Base-by-base conservation (phyloP, 2,888 invertebrate genomes). In the Mesorhabditis sp. region DNA sequence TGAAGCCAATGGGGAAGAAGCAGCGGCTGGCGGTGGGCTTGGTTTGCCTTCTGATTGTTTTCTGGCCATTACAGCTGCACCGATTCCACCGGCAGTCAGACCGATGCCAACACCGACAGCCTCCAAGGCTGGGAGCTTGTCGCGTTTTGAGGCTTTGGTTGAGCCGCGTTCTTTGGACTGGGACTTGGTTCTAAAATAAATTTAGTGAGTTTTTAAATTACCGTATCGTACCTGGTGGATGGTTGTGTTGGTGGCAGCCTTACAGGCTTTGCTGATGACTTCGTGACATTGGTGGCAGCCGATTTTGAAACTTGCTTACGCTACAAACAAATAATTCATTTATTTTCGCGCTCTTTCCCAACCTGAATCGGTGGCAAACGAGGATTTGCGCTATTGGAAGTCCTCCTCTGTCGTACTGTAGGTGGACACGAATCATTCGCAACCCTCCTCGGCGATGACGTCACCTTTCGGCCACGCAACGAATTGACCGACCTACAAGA, bases 391-490 rank as follows among this genome's bases (percentile, higher is more conserved):
- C 58, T 50, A 50, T 50, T 15, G 1, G 66, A 67, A 43, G 62
- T 70, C 5, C 70, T 62, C 7, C 70, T 62, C 58, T 70, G 65
- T 45, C 70, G 44, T 13, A 70, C 66, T 2, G 70, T 66, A 4
- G 70, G 70, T 6, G 70, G 70, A 62, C 70, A 70, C 61, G 67
- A 67, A 3, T 66, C 70, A 10, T 66, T 45, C 7, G 67, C 70
- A 4, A 67, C 63, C 7, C 45, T 61, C 45, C 69, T 44, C 44
- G 64, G 61, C 5, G 65, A 15, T 13, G 69, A 45, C 41, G 65
- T 61, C 4, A 66, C 43, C 50, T 61, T 69, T 43, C 69, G 61
- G 28, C 69, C 69, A 3, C 69, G 61, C 69, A 69, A 65, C 62
- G 43, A 50, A n/a, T 50, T 69, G 61, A 69, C 65, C 62, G 69